Evolutionary conservation across 35 echinoderm and acorn worm species (phyloP), one percentile per base, ranked within the genome.

Genomic region (Ptychodera flava): DNA sequence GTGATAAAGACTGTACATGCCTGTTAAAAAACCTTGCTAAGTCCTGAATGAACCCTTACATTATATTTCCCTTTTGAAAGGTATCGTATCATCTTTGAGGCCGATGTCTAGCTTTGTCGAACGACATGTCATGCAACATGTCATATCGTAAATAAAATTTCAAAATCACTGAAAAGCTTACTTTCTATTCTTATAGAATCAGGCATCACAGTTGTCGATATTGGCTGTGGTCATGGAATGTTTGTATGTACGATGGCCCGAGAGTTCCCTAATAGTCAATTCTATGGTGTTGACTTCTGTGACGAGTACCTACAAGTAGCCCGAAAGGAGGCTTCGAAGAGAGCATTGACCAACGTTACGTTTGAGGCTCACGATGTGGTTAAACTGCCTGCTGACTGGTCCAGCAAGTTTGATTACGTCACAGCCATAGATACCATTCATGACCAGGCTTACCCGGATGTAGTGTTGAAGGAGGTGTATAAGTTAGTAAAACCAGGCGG

Each of bases 181-280:
- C n/a, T n/a, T n/a, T n/a, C n/a, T n/a, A n/a, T n/a, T n/a, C 80
- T 83, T 83, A 31, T 82, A 97, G 95, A 97, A 34, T 79, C 92
- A 16, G 95, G 95, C 1, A 92, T 94, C 31, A 90, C 92, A 30
- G 89, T 94, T 15, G 88, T 97, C 16, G 92, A 97, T 75, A 77
- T 97, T 33, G 95, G 95, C 0, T 97, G 92, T 83, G 95, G 95
- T 30, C 90, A 94, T 77, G 95, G 95, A 30, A 90, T 92, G 37
- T 86, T 90, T 28, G 91, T 90, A 16, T 90, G 93, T 33, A 36
- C 92, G 1, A 34, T 97, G n/a, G 95, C 83, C 37, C 77, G 94
- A 76, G 79, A 83, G 1, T 97, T 92, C 64, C 90, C 92, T 1
- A 93, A 94, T 1, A 90, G 90, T 82, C 83, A 81, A 16, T 94